Evolutionary conservation across 30 jellyfish, hydroid and myxozoan genomes (phyloP).

Genomic region (Aurelia aurita): DNA sequence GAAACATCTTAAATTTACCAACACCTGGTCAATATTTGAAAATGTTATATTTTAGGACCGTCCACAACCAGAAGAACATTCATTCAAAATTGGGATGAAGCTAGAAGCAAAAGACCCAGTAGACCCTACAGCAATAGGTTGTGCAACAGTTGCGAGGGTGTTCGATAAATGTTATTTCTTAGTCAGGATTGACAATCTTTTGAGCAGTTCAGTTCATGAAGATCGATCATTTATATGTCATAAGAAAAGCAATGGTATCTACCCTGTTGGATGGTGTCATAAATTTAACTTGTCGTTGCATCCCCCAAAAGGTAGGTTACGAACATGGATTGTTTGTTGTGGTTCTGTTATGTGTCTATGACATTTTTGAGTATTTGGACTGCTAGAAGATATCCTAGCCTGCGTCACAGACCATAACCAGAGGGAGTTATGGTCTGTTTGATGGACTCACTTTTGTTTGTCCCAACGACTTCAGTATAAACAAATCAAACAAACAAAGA

Average conservation of each 20-base stretch:
- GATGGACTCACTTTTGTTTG: too few species aligned
- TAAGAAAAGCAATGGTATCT: conserved; percentile 72
- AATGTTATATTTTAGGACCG: conserved; percentile 29
- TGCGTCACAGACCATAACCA: too few species aligned
- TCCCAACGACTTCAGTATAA: too few species aligned
- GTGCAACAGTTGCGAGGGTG: conserved; percentile 94
- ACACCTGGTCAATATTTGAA: too few species aligned
- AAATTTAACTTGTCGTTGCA: conserved; percentile 71
- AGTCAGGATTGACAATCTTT: conserved; percentile 89
- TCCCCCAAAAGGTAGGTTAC: conserved; percentile 88
- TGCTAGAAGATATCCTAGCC: too few species aligned
- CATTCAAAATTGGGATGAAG: conserved; percentile 89
- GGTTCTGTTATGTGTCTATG: too few species aligned
- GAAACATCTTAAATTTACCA: too few species aligned
- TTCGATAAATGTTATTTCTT: conserved; percentile 79
- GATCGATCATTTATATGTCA: conserved; percentile 91
- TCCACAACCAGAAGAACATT: conserved; percentile 54
- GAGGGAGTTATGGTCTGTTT: too few species aligned
- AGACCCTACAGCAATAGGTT: conserved; percentile 85
- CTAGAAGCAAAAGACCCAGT: conserved; percentile 96
- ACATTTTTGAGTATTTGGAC: too few species aligned
- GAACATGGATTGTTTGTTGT: too few species aligned
- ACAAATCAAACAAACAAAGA: too few species aligned
- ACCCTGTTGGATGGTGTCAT: conserved; percentile 97
- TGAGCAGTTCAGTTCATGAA: conserved; percentile 84